A percentile compares a stretch with the other conserved stretches of the same genome.
These are phyloP conservation scores for Diloba caeruleocephala DNA, from an alignment of 2,888 invertebrate species.

Conservation along the genomic window DNA sequence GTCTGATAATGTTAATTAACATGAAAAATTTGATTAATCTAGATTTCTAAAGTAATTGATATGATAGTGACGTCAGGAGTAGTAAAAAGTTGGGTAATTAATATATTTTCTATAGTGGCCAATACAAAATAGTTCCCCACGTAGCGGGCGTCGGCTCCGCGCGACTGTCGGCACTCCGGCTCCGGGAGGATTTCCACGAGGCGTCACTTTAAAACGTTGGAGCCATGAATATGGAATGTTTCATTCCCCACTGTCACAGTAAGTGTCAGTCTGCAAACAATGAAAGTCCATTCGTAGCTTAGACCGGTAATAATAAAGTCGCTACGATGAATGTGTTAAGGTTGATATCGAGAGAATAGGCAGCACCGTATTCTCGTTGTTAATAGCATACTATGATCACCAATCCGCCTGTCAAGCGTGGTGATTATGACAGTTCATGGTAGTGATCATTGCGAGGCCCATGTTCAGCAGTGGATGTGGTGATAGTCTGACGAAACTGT, in stretches of 20 bases:
- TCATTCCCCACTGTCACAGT: neutral
- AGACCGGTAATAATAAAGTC: no score
- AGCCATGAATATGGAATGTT: conserved; percentile 1
- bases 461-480: no score
- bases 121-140: conserved; percentile 7
- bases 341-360: no score
- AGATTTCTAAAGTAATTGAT: neutral
- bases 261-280: neutral
- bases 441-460: no score
- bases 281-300: no score
- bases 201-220: conserved; percentile 3
- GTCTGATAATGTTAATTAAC: conserved; percentile 3
- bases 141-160: neutral
- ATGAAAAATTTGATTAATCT: conserved; percentile 1
- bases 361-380: no score
- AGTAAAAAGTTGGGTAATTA: conserved; percentile 19
- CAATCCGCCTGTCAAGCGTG: no score
- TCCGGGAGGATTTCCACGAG: neutral
- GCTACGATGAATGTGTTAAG: no score
- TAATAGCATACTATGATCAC: no score
- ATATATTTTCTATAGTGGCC: conserved; percentile 10
- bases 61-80: neutral
- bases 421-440: no score
- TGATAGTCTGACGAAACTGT: no score
- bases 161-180: neutral